Conservation (phyloP, 2,888 invertebrate species). For the Cerceris rybyensis region DNA sequence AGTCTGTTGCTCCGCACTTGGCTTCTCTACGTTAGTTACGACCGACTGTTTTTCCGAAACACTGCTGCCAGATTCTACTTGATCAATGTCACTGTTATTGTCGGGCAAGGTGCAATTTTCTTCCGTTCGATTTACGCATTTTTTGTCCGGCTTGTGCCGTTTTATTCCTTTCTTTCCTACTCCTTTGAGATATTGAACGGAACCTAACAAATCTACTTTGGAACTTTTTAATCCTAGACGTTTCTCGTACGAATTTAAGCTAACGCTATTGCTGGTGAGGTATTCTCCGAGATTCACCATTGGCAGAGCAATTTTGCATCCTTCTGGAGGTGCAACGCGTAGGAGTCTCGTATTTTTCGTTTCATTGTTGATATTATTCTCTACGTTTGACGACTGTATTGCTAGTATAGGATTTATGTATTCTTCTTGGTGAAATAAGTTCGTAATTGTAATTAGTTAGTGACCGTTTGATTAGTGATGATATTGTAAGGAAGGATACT, state of each 20-base stretch:
- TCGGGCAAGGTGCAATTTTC: slow-evolving; percentile 74
- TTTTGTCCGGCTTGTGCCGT: slow-evolving; percentile 79
- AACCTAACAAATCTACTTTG: slow-evolving; percentile 82
- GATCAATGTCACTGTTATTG: slow-evolving; percentile 85
- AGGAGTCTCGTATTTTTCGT: slow-evolving; percentile 70
- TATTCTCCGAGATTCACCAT: slow-evolving; percentile 89
- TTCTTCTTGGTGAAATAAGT: too few species aligned
- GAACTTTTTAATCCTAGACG: slow-evolving; percentile 85
- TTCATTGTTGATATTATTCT: slow-evolving; percentile 64
- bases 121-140: slow-evolving; percentile 62
- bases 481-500: slow-evolving; percentile 83
- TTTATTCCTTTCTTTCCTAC: slow-evolving; percentile 80
- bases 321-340: slow-evolving; percentile 84
- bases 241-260: slow-evolving; percentile 89
- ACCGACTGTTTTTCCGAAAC: slow-evolving; percentile 82
- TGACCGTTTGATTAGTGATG: background rate
- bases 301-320: slow-evolving; percentile 87
- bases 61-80: slow-evolving; percentile 80
- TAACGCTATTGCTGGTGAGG: slow-evolving; percentile 90
- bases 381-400: slow-evolving; percentile 66
- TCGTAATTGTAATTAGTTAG: too few species aligned
- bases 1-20: slow-evolving; percentile 55
- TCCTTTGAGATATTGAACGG: slow-evolving; percentile 77
- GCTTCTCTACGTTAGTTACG: slow-evolving; percentile 62
- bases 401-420: slow-evolving; percentile 34